A percentile compares a stretch with the other conserved stretches of the same genome.
Conservation (phyloP, 1,140 invertebrate genomes). For the Panagrolaimus sp. region DNA sequence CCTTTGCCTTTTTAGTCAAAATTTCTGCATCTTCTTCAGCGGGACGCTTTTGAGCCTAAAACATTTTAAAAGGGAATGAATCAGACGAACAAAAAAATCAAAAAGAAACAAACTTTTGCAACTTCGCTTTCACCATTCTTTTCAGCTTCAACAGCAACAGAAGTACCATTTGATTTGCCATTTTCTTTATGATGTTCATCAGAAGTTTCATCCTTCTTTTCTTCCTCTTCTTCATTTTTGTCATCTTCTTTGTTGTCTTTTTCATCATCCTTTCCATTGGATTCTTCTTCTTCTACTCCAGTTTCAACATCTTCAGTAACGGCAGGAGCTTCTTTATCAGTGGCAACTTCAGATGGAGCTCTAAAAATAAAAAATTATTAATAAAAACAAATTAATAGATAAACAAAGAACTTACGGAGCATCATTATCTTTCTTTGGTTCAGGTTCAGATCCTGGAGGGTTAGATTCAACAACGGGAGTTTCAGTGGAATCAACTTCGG, state of each 20-base stretch:
- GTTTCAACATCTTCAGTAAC: neutral
- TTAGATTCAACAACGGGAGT: no score
- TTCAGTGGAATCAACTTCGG: no score
- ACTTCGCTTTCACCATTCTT: neutral
- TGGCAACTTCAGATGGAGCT: neutral
- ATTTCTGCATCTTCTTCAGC: neutral
- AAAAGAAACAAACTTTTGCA: conserved; percentile 11
- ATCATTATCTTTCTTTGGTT: neutral
- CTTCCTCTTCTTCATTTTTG: neutral
- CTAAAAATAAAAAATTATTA: neutral
- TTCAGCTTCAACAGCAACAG: neutral
- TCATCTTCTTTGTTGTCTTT: neutral
- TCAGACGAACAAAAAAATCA: neutral
- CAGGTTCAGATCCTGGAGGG: no score
- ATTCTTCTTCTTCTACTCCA: neutral
- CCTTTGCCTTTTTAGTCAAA: neutral
- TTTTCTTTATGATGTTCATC: conserved; percentile 8
- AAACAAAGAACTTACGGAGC: neutral
- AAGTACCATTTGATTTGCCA: neutral
- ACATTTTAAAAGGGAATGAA: neutral
- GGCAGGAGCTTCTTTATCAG: neutral
- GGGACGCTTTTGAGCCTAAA: neutral
- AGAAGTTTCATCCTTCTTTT: neutral
- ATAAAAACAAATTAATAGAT: neutral
- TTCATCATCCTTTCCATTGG: neutral